Conservation (phyloP, 2,113 vertebrate genomes). For the Chrysochloris asiatica region DNA sequence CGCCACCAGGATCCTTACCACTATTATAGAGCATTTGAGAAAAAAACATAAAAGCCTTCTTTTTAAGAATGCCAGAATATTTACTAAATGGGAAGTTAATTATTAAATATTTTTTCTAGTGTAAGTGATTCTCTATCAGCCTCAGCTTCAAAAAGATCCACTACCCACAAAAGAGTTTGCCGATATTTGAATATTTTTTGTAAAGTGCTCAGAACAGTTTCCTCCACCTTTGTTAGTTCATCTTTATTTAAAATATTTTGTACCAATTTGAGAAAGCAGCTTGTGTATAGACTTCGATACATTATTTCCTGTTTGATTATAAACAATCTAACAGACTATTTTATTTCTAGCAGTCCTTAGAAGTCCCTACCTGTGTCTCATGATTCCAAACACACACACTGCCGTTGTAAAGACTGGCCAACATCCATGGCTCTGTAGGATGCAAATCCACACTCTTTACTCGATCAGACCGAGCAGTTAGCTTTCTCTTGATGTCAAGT, state of each 20-base stretch:
- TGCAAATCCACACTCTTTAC: slow-evolving; percentile 98
- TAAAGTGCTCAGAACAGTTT: not conserved
- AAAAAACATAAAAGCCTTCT: not conserved
- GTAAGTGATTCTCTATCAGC: not conserved
- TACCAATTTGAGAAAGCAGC: not conserved
- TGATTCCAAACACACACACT: slow-evolving; percentile 98
- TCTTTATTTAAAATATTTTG: not conserved
- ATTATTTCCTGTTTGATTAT: not conserved
- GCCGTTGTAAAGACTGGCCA: slow-evolving; percentile 97
- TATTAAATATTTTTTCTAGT: not conserved
- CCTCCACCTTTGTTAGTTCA: not conserved
- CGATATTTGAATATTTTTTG: not conserved
- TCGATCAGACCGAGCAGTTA: slow-evolving; percentile 95
- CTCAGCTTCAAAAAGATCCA: not conserved
- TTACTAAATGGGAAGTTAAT: slow-evolving; percentile 43
- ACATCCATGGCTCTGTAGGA: slow-evolving; percentile 97
- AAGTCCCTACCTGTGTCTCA: slow-evolving; percentile 91
- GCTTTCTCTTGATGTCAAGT: slow-evolving; percentile 95
- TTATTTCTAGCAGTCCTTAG: slow-evolving; percentile 30
- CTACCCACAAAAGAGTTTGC: too few species aligned
- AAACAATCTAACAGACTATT: not conserved
- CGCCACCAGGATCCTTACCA: too few species aligned
- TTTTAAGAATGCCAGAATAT: not conserved
- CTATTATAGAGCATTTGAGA: not conserved
- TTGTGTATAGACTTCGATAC: fast-evolving